Evolutionary conservation across 1,140 invertebrate species (phyloP).

Genomic region (Brachystomella parvula): DNA sequence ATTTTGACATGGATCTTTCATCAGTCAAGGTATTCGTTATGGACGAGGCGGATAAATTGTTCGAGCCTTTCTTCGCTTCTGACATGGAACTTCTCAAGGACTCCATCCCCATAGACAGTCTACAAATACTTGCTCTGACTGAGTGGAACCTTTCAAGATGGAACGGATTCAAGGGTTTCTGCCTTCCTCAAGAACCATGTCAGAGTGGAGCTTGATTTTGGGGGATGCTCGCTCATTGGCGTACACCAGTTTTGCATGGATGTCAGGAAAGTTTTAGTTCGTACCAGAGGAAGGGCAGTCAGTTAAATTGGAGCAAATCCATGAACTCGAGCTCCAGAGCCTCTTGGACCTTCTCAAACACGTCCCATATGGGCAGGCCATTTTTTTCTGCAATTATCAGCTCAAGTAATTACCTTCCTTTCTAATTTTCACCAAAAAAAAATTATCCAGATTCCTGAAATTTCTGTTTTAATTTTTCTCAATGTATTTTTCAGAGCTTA

Average conservation of each 20-base stretch:
- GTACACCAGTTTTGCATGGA: constrained; percentile 63
- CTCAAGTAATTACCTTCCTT: constrained; percentile 50
- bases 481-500: constrained; percentile 24
- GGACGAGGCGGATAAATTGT: constrained; percentile 94
- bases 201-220: constrained; percentile 49
- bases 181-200: constrained; percentile 74
- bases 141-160: constrained; percentile 86
- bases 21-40: constrained; percentile 71
- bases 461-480: background rate
- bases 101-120: constrained; percentile 56
- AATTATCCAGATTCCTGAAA: background rate
- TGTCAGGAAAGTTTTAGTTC: constrained; percentile 53
- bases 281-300: constrained; percentile 51
- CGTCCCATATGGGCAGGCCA: constrained; percentile 73
- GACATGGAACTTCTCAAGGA: constrained; percentile 43
- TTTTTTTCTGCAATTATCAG: constrained; percentile 85
- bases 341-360: constrained; percentile 61
- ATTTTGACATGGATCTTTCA: constrained; percentile 56
- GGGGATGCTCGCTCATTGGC: constrained; percentile 59
- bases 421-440: constrained; percentile 37
- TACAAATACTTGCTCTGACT: constrained; percentile 85
- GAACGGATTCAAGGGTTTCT: constrained; percentile 61
- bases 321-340: constrained; percentile 59
- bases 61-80: constrained; percentile 64
- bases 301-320: constrained; percentile 43